These are phyloP conservation scores for Siderastrea siderea DNA, from an alignment of 92 coral and sea anemone genomes.

Conservation along the genomic window DNA sequence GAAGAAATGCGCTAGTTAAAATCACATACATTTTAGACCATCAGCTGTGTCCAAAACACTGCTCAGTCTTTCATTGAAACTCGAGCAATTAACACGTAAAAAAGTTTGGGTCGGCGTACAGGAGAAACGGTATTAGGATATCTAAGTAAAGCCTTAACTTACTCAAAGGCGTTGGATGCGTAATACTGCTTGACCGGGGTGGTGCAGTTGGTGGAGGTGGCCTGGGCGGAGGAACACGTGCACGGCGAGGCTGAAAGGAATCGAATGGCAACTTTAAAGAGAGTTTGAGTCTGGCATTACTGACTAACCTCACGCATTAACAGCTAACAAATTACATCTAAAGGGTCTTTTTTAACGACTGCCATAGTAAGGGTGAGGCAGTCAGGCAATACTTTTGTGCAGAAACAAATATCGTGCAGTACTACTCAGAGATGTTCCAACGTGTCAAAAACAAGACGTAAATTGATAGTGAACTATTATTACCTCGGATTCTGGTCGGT, in stretches of 20 bases:
- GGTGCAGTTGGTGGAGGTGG: conserved; percentile 87
- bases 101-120: not conserved
- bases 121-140: not conserved
- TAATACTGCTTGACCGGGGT: conserved; percentile 58
- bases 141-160: conserved; percentile 23
- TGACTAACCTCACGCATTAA: not conserved
- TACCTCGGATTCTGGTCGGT: conserved; percentile 84
- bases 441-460: not conserved
- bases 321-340: not conserved
- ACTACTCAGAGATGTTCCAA: not conserved
- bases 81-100: not conserved
- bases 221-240: conserved; percentile 84
- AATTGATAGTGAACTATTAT: not conserved
- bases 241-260: conserved; percentile 58
- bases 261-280: not conserved
- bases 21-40: not conserved
- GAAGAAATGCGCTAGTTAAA: not conserved
- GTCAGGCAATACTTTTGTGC: not conserved
- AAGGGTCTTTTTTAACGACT: not conserved
- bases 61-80: too few species aligned
- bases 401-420: not conserved
- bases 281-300: not conserved
- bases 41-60: not conserved
- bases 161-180: conserved; percentile 73
- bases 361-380: not conserved